phyloP scores from a whole-genome alignment of 53 echinoderm and acorn worm species.

The Echinarachnius parma region DNA sequence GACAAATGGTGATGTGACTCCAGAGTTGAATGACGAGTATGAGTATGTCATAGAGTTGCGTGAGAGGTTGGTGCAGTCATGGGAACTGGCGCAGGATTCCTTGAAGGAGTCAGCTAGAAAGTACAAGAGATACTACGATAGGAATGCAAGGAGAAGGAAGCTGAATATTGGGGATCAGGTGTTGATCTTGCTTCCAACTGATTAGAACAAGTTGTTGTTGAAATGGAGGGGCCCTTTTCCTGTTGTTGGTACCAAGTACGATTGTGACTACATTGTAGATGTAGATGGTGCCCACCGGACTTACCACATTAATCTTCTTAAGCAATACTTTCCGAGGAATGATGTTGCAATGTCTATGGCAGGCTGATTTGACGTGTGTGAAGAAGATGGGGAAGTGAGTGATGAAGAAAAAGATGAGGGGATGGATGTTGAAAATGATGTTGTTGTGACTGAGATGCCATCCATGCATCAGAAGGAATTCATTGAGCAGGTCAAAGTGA shows the following conservation, averaged over 20 bases:
- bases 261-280: conserved; percentile 30
- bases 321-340: conserved; percentile 7
- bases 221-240: conserved; percentile 18
- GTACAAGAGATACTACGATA: too few species aligned
- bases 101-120: not conserved
- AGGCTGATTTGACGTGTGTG: conserved; percentile 2
- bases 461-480: conserved; percentile 14
- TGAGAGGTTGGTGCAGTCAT: conserved; percentile 11
- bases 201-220: conserved; percentile 13
- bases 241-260: not conserved
- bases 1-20: conserved; percentile 10
- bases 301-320: conserved; percentile 27
- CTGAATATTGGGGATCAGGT: conserved; percentile 12
- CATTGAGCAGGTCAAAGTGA: not conserved
- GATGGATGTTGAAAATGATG: not conserved
- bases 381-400: too few species aligned
- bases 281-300: not conserved
- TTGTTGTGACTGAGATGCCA: not conserved
- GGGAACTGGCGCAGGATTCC: conserved; percentile 16
- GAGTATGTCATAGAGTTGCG: conserved; percentile 31
- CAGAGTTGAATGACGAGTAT: conserved; percentile 21
- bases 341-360: not conserved
- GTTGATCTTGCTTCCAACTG: conserved; percentile 10
- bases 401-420: not conserved
- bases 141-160: not conserved